Evolutionary conservation across 2,888 invertebrate species (phyloP).

Genomic region (Germaria angustata): DNA sequence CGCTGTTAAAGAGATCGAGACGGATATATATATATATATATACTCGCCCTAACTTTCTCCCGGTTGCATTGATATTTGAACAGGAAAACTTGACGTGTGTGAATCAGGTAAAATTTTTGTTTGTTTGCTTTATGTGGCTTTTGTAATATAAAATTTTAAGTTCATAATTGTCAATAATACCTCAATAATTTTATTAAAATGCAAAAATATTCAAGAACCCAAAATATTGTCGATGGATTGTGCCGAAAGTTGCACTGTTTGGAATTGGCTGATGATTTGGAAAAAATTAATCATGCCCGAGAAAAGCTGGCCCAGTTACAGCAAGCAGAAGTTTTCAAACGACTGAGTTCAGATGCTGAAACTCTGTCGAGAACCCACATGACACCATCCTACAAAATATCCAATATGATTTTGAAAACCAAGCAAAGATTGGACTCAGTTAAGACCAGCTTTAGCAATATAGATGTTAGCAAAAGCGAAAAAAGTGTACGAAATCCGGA

Average conservation of each 20-base stretch:
- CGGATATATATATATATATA: too few species aligned
- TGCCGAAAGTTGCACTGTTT: conserved; percentile 70
- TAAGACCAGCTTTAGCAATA: not conserved
- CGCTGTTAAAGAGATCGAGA: too few species aligned
- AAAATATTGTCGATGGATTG: conserved; percentile 59
- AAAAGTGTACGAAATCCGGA: not conserved
- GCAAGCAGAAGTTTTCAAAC: conserved; percentile 67
- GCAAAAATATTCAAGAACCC: not conserved
- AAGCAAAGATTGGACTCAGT: not conserved
- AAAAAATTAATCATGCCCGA: conserved; percentile 71
- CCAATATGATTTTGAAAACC: conserved; percentile 1
- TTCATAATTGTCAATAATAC: not conserved
- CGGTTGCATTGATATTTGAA: too few species aligned
- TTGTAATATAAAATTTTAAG: not conserved
- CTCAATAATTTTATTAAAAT: not conserved
- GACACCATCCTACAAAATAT: not conserved
- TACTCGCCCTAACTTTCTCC: too few species aligned
- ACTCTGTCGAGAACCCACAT: not conserved
- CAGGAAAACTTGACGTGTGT: too few species aligned
- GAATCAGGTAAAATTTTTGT: too few species aligned
- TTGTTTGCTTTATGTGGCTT: not conserved
- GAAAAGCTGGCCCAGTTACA: conserved; percentile 70
- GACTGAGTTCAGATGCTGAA: not conserved
- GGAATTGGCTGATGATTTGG: conserved; percentile 69
- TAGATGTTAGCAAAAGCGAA: not conserved